Evolutionary conservation across 2,113 vertebrate species (phyloP), one percentile per base, ranked within the genome.

Genomic region (Galeopterus variegatus): DNA sequence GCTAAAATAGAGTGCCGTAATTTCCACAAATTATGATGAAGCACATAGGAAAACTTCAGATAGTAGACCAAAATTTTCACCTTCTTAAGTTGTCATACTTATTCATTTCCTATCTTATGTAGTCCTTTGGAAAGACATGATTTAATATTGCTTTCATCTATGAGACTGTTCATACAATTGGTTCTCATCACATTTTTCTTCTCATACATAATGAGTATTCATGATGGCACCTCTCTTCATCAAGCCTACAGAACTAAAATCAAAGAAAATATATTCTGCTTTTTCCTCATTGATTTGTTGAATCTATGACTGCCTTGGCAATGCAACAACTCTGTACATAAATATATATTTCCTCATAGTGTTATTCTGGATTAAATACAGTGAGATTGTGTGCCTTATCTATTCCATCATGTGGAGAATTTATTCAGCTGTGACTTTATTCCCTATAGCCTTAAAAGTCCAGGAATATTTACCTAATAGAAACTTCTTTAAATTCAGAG

Each of bases 231-330:
- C 54, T 92, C 79, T 52, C 14, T 97, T 92, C n/a, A 54, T 60
- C 2, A 24, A 77, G 28, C 24, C 8, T 91, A 85, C 50, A 94
- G 70, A 73, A 85, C 21, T 95, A 65, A 95, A 88, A 88, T 94
- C 87, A 94, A 95, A 97, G 48, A 88, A 96, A 98, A 97, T 60
- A 0, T 45, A 75, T 95, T 92, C 31, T 67, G 31, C 52, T 64
- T 56, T 94, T 21, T 87, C 52, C n/a, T 72, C 4, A 58, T 48
- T 97, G 86, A 56, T 91, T 73, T 94, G 14, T 48, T 36, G 69
- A 81, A 80, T 58, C 56, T 80, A 36, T 73, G 67, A 56, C 41
- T 8, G 83, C 72, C 31, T 87, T 91, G 45, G 18, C 36, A 96
- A 45, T 90, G 52, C 33, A 87, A 89, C 76, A 97, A 92, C 62